phyloP scores from a whole-genome alignment of 2,797 vertebrate species.

The Eospalax fontanierii region DNA sequence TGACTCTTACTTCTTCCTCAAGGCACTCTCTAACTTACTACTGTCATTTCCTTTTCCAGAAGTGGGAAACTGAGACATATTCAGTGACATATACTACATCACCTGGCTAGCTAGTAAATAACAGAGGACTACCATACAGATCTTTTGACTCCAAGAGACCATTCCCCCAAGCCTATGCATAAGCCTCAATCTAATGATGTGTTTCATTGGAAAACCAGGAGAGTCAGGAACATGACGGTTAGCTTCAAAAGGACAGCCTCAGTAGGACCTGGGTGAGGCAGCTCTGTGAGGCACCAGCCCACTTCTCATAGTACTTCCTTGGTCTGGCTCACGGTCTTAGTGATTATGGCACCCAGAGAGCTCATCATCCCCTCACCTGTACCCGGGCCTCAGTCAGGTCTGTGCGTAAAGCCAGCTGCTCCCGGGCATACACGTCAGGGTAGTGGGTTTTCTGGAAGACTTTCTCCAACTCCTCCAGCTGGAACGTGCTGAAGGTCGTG shows the following conservation, averaged over 20 bases:
- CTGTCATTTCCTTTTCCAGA: background rate
- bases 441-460: conserved; percentile 98
- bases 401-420: conserved; percentile 95
- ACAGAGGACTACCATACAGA: background rate
- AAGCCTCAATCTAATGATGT: background rate
- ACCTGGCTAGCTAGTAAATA: background rate
- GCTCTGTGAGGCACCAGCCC: background rate
- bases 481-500: conserved; percentile 97
- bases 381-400: conserved; percentile 96
- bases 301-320: background rate
- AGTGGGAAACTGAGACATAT: background rate
- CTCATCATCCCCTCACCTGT: conserved; percentile 91
- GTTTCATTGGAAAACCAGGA: background rate
- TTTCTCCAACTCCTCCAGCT: conserved; percentile 97
- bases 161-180: background rate
- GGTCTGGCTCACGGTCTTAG: background rate
- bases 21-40: background rate
- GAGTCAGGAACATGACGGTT: background rate
- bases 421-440: conserved; percentile 95
- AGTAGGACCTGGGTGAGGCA: background rate
- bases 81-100: background rate
- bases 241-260: too few relatives aligned
- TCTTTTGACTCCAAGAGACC: background rate
- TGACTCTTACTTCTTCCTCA: background rate
- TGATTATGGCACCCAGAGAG: background rate